phyloP scores from a whole-genome alignment of 2,888 invertebrate species.

The Drosophila koepferae region DNA sequence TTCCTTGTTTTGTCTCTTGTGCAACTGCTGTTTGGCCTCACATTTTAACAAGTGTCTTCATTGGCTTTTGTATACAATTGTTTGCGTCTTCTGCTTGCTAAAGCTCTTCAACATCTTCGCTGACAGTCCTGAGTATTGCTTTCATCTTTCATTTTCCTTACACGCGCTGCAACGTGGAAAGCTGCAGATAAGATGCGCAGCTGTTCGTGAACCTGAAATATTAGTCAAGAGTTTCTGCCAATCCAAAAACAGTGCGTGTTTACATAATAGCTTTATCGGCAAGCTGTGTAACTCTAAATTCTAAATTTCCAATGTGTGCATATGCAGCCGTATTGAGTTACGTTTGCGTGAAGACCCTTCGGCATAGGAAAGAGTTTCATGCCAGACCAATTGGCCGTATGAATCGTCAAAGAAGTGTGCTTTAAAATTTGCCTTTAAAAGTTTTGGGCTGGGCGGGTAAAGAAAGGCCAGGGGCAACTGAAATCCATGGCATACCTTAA shows the following conservation, averaged over 20 bases:
- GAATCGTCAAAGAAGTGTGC: constrained; percentile 22
- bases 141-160: constrained; percentile 21
- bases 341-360: not conserved
- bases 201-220: constrained; percentile 30
- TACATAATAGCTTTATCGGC: constrained; percentile 9
- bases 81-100: constrained; percentile 34
- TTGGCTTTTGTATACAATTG: constrained; percentile 50
- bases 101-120: constrained; percentile 61
- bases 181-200: constrained; percentile 66
- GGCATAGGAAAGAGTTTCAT: not conserved
- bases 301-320: not conserved
- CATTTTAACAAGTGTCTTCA: constrained; percentile 69
- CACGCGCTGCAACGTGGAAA: constrained; percentile 63
- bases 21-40: constrained; percentile 44
- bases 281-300: not conserved
- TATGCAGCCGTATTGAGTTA: not conserved
- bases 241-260: constrained; percentile 6
- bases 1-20: constrained; percentile 34
- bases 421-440: constrained; percentile 44
- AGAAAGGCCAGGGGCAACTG: constrained; percentile 18
- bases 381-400: constrained; percentile 19
- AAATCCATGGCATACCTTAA: constrained; percentile 75
- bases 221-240: not conserved
- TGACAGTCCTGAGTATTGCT: constrained; percentile 29
- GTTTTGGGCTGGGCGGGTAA: not conserved